Evolutionary conservation across 1,140 invertebrate genomes (phyloP), one percentile per base, ranked within the genome.

Genomic region (Macrotrachela quadricornifera): DNA sequence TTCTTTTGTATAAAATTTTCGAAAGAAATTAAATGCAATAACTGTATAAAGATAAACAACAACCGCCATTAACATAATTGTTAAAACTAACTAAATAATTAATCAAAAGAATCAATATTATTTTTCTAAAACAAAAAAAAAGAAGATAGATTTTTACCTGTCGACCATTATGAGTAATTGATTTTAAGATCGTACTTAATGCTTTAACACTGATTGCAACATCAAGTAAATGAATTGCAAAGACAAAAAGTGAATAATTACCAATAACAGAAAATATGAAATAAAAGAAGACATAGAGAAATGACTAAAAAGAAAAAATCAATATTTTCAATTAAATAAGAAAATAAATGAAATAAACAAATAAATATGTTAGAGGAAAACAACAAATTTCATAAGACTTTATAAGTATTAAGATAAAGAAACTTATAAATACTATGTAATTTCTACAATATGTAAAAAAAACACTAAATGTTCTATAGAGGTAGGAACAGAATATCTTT

Each of bases 41-140:
- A 99, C 94, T 12, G 94, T 97, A 71, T 99, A 99, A 62, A 99
- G 87, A 67, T 97, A 99, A 9, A 99, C 92, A 14, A 99, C 80
- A 65, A 99, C 95, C 9, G 85, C 90, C 2, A 95, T 76, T 64
- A 99, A 68, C 84, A 96, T 91, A 46, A 97, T 87, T 1, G 94
- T 99, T 58, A 99, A 73, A 1, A 96, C 79, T 56, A 97, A 71
- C 78, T 86, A 74, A 3, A 71, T 69, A 60, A 64, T n/a, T n/a
- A n/a, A n/a, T n/a, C n/a, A n/a, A n/a, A n/a, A n/a, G n/a, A 58
- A 50, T 46, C 17, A 21, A 57, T 1, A 30, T 4, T 10, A 12
- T 14, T 38, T 50, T 46, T 49, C 55, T 55, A 21, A 2, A 30
- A 4, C 21, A 59, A 53, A 56, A n/a, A 41, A 45, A 58, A 50